A percentile compares a stretch with the other conserved stretches of the same genome.
These are phyloP conservation scores for Latrodectus elegans DNA, from an alignment of 2,888 invertebrate genomes.

Conservation along the genomic window DNA sequence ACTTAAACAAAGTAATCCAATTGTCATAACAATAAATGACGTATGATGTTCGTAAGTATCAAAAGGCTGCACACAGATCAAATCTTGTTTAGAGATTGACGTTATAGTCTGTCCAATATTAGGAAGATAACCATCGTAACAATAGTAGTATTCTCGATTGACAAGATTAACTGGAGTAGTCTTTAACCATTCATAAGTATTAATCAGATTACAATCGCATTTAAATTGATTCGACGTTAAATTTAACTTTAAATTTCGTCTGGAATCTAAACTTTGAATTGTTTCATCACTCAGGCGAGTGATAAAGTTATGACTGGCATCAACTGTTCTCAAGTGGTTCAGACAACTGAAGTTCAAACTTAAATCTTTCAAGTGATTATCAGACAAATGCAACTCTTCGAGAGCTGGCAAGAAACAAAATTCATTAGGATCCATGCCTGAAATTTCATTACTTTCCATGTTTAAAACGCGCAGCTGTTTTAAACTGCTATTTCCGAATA, in stretches of 20 bases:
- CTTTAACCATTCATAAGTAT: slow-evolving; percentile 81
- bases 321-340: slow-evolving; percentile 81
- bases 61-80: slow-evolving; percentile 72
- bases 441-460: slow-evolving; percentile 85
- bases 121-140: slow-evolving; percentile 75
- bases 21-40: slow-evolving; percentile 77
- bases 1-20: slow-evolving; percentile 79
- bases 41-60: slow-evolving; percentile 71
- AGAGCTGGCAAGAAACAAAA: slow-evolving; percentile 83
- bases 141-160: slow-evolving; percentile 79
- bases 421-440: slow-evolving; percentile 80
- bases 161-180: slow-evolving; percentile 80
- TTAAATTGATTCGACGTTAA: slow-evolving; percentile 82
- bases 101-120: slow-evolving; percentile 72
- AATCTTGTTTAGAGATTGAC: slow-evolving; percentile 69
- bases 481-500: slow-evolving; percentile 81
- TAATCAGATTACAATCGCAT: slow-evolving; percentile 80
- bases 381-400: slow-evolving; percentile 82
- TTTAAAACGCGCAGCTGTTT: slow-evolving; percentile 82
- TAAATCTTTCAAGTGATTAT: slow-evolving; percentile 76
- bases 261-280: slow-evolving; percentile 78
- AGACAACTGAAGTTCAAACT: slow-evolving; percentile 83
- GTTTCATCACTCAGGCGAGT: slow-evolving; percentile 77
- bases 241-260: slow-evolving; percentile 78
- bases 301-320: slow-evolving; percentile 82